Evolutionary conservation across 2,888 invertebrate species (phyloP).

Genomic region (Hipparchia sbordonii): DNA sequence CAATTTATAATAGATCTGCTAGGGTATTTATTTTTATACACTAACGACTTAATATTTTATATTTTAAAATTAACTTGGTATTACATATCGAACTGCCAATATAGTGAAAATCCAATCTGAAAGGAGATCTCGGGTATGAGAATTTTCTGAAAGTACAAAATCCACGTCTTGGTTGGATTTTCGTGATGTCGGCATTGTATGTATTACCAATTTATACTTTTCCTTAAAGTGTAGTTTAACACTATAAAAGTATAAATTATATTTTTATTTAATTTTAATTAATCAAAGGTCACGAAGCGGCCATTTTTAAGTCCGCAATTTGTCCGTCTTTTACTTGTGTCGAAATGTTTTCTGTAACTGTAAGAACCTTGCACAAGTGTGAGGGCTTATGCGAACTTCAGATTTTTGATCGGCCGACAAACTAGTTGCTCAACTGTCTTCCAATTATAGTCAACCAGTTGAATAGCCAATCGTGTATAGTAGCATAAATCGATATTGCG

Average conservation of each 20-base stretch:
- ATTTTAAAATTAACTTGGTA: constrained; percentile 14
- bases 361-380: constrained; percentile 42
- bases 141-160: too few relatives aligned
- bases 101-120: neutral
- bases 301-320: constrained; percentile 15
- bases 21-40: constrained; percentile 61
- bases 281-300: constrained; percentile 38
- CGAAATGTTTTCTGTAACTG: constrained; percentile 35
- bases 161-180: neutral
- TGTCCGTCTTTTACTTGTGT: constrained; percentile 31
- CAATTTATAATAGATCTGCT: constrained; percentile 68
- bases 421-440: neutral
- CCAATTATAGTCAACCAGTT: too few relatives aligned
- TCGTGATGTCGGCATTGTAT: neutral
- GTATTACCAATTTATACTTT: constrained; percentile 16
- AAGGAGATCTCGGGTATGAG: too few relatives aligned
- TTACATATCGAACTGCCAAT: neutral
- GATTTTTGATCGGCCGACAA: neutral
- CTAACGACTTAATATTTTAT: constrained; percentile 19
- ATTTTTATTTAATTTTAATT: constrained; percentile 19
- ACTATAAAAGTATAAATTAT: constrained; percentile 14
- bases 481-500: neutral
- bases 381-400: constrained; percentile 1
- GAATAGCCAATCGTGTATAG: too few relatives aligned
- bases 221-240: constrained; percentile 19